Conservation (phyloP, 2,113 vertebrate genomes). For the Physeter macrocephalus region DNA sequence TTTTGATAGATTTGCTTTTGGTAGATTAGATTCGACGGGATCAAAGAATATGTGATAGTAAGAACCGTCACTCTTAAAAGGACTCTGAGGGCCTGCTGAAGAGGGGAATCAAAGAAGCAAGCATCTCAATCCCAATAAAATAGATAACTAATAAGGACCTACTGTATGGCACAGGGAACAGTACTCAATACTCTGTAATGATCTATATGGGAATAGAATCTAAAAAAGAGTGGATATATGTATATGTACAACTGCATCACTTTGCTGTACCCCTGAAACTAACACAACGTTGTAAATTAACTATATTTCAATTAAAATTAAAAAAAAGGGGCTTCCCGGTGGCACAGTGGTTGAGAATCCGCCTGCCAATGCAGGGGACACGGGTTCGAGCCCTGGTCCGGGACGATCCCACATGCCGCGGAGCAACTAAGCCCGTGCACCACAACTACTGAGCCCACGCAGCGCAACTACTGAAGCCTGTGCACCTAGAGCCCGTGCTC, state of each 20-base stretch:
- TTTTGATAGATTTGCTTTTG: neutral
- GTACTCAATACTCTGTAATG: neutral
- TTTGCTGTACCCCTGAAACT: neutral
- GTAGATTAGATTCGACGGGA: neutral
- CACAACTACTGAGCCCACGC: too few species aligned
- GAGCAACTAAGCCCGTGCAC: too few species aligned
- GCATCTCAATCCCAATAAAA: neutral
- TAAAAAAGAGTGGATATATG: neutral
- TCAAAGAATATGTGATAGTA: neutral
- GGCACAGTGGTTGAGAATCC: too few species aligned
- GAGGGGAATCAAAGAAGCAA: neutral
- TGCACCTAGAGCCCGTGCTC: too few species aligned
- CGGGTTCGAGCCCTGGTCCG: too few species aligned
- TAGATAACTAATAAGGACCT: neutral
- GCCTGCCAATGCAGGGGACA: too few species aligned
- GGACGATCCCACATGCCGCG: too few species aligned
- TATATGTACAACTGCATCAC: neutral
- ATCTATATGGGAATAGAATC: neutral
- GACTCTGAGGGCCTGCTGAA: neutral
- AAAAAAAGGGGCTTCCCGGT: too few species aligned
- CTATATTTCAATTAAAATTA: too few species aligned
- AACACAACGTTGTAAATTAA: neutral
- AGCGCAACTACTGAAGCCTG: too few species aligned
- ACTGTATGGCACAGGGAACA: neutral
- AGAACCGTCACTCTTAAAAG: neutral